Evolutionary conservation across 1,140 invertebrate species (phyloP).

Genomic region (Trichoplusia ni): DNA sequence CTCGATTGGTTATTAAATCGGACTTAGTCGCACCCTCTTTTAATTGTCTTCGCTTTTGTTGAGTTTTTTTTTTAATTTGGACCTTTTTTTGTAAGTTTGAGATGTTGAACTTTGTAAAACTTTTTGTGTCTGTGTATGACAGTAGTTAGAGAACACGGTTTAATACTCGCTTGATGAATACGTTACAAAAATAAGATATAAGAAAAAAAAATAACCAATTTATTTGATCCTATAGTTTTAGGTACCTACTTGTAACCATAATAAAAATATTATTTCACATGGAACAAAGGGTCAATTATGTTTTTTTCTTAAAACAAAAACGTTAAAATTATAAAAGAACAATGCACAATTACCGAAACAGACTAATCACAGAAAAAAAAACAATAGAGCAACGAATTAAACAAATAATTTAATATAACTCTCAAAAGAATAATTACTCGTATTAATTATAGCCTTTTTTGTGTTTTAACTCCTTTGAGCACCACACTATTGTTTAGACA

Average conservation of each 20-base stretch:
- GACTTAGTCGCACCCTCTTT: slow-evolving; percentile 66
- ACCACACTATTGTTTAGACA: slow-evolving; percentile 1
- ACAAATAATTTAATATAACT: slow-evolving; percentile 49
- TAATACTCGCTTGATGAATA: too few species aligned
- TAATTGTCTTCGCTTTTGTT: slow-evolving; percentile 61
- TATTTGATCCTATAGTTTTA: too few species aligned
- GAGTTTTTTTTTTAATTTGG: slow-evolving; percentile 36
- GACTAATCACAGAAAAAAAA: slow-evolving; percentile 57
- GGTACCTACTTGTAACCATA: too few species aligned
- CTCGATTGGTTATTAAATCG: slow-evolving; percentile 77
- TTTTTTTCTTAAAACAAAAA: slow-evolving; percentile 19
- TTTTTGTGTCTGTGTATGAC: too few species aligned
- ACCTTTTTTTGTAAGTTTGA: slow-evolving; percentile 3
- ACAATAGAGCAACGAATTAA: slow-evolving; percentile 35
- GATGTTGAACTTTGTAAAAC: too few species aligned
- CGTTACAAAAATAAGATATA: too few species aligned
- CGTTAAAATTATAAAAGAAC: slow-evolving; percentile 31
- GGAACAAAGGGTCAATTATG: too few species aligned
- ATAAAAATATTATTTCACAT: too few species aligned
- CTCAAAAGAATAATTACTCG: slow-evolving; percentile 67
- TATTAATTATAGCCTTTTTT: slow-evolving; percentile 74
- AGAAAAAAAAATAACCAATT: too few species aligned
- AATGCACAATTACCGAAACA: slow-evolving; percentile 38
- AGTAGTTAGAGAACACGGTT: too few species aligned
- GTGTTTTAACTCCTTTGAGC: slow-evolving; percentile 56